Percentiles rank a stretch among this genome's conserved stretches.
phyloP scores from a whole-genome alignment of 2,888 invertebrate genomes.

The Ichneumoninae sp. region DNA sequence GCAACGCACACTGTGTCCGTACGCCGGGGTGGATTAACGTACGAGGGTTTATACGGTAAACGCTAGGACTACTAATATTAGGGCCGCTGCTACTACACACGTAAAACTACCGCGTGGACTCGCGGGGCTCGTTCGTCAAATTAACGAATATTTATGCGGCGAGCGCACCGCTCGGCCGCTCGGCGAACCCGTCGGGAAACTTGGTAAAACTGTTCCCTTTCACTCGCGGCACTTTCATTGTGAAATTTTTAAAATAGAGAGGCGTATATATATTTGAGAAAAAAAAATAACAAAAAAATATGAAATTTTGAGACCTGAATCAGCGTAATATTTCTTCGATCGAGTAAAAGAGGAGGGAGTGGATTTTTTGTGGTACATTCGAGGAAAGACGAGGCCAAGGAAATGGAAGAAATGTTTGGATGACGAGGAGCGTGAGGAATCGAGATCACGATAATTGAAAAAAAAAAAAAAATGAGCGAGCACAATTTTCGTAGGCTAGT shows the following conservation, averaged over 20 bases:
- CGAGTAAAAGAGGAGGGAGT: background rate
- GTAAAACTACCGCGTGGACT: conserved; percentile 33
- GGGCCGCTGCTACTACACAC: background rate
- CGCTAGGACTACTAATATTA: background rate
- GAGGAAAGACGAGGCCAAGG: background rate
- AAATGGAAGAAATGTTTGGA: background rate
- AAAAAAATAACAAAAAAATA: conserved; percentile 7
- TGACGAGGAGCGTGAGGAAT: background rate
- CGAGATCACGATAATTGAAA: conserved; percentile 35
- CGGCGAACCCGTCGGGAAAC: background rate
- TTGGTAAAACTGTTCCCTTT: background rate
- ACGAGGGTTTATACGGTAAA: background rate
- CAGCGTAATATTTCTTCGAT: conserved; percentile 2
- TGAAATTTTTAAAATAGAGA: too few relatives aligned
- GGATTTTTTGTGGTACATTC: background rate
- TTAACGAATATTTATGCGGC: conserved; percentile 52
- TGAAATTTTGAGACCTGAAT: conserved; percentile 42
- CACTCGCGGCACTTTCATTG: conserved; percentile 17
- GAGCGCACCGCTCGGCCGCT: background rate
- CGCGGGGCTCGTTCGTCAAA: conserved; percentile 49
- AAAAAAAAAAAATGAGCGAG: conserved; percentile 23
- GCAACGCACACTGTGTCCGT: conserved; percentile 11
- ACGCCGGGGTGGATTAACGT: background rate
- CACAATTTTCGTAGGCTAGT: conserved; percentile 76
- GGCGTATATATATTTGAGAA: background rate